Evolutionary conservation across 2,888 invertebrate genomes (phyloP), one percentile per base, ranked within the genome.

Genomic region (Teleogryllus oceanicus): DNA sequence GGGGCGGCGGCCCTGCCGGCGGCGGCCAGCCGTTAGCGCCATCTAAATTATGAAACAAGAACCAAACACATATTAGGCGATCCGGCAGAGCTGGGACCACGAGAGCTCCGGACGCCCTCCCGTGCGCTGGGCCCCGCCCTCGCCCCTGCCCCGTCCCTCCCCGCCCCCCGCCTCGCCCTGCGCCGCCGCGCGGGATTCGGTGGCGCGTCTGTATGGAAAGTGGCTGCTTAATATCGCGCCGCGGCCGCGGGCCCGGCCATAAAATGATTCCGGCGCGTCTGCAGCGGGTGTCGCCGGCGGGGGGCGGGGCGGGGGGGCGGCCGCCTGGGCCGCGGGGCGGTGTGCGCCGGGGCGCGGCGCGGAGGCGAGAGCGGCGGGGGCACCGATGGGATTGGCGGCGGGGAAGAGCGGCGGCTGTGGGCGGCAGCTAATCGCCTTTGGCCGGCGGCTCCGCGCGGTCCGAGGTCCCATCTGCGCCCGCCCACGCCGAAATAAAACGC

Each of bases 41-140:
- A 62, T 62, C 62, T 62, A 62, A 62, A 62, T 62, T 62, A 62
- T 62, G 62, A 62, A 62, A 62, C 62, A 62, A 62, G 62, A 62
- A 62, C 62, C 62, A 62, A 62, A 62, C 62, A 62, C 62, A 62
- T 62, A 62, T 62, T 62, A 62, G 62, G 62, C 62, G 62, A 62
- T 62, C n/a, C 62, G 62, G 16, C 62, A n/a, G 16, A n/a, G 62
- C 62, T 13, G 62, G 16, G 62, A 62, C 62, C 16, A n/a, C 62
- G 16, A 62, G n/a, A 13, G 62, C 62, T 13, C 13, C 16, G 62
- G 62, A 18, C 16, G 62, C 62, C 16, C n/a, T n/a, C n/a, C 13
- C 62, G 16, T n/a, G 62, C 62, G 13, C n/a, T 10, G 62, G 13
- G 16, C 62, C 62, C 37, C 37, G 8, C 37, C 37, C 37, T 37